Evolutionary conservation across 2,113 vertebrate species (phyloP).

Genomic region (Mesitornis unicolor): DNA sequence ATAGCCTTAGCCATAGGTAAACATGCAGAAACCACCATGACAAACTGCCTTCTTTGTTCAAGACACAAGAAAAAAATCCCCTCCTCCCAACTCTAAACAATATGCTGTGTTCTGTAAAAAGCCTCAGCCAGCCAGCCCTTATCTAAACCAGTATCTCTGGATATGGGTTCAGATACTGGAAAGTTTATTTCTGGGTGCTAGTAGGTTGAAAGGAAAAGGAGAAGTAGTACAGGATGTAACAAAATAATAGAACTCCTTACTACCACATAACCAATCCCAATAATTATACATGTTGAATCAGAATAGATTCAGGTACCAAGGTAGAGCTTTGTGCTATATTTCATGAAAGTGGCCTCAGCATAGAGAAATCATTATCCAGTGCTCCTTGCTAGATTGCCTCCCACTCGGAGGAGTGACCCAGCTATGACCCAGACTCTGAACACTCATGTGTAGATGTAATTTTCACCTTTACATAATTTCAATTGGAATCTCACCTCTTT

Average conservation of each 20-base stretch:
- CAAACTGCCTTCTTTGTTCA: neutral
- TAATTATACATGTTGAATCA: neutral
- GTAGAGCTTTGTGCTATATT: slow-evolving; percentile 18
- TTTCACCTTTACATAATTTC: slow-evolving; percentile 59
- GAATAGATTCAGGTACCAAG: slow-evolving; percentile 32
- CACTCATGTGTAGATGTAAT: slow-evolving; percentile 55
- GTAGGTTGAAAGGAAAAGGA: neutral
- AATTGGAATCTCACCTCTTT: slow-evolving; percentile 17
- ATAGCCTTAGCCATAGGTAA: neutral
- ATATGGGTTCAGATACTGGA: neutral
- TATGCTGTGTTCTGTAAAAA: neutral
- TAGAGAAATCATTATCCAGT: slow-evolving; percentile 44
- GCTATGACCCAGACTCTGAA: slow-evolving; percentile 43
- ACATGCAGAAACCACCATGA: neutral
- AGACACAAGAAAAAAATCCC: neutral
- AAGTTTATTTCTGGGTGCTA: slow-evolving; percentile 7
- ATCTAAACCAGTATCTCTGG: slow-evolving; percentile 4
- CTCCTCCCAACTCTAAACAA: neutral
- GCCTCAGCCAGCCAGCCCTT: neutral
- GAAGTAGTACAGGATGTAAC: neutral
- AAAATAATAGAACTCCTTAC: neutral
- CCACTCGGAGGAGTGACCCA: slow-evolving; percentile 44
- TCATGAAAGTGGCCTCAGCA: slow-evolving; percentile 11
- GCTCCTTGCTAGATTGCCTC: slow-evolving; percentile 46
- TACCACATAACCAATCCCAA: neutral